Percentiles rank a stretch among this genome's conserved stretches.
These are phyloP conservation scores for Aurelia aurita DNA, from an alignment of 30 jellyfish, hydroid and myxozoan species.

Conservation along the genomic window DNA sequence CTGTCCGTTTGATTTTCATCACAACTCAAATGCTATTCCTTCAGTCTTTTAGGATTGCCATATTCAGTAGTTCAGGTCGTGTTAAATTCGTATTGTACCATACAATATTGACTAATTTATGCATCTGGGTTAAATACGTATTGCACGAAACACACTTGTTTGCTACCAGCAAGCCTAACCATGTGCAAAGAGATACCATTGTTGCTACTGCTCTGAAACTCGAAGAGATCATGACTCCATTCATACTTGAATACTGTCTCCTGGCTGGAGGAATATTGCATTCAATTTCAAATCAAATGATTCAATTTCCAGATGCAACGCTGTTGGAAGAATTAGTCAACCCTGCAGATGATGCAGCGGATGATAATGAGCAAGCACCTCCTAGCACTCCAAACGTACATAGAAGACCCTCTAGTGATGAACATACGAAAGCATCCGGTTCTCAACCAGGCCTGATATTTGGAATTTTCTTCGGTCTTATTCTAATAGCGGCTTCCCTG, in stretches of 20 bases:
- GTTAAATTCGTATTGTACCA: conserved; percentile 23
- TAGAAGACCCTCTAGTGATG: background rate
- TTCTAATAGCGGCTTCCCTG: conserved; percentile 17
- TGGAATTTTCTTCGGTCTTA: conserved; percentile 36
- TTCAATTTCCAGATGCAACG: background rate
- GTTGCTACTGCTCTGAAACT: background rate
- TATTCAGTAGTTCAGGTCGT: background rate
- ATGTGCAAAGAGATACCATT: conserved; percentile 8
- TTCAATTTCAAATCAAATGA: conserved; percentile 32
- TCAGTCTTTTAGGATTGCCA: conserved; percentile 38
- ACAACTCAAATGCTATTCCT: conserved; percentile 33
- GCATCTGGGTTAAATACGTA: conserved; percentile 55
- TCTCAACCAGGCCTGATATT: conserved; percentile 39
- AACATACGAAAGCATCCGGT: conserved; percentile 1
- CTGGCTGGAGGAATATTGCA: conserved; percentile 61
- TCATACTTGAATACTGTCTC: conserved; percentile 58
- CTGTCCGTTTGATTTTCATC: conserved; percentile 4
- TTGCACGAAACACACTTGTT: conserved; percentile 52
- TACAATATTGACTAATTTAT: conserved; percentile 37
- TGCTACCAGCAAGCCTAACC: background rate
- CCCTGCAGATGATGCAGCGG: background rate
- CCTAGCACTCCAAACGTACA: background rate
- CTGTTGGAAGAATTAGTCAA: background rate
- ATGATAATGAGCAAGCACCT: background rate
- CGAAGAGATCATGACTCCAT: conserved; percentile 60